Conservation (phyloP, 2,888 invertebrate genomes). For the Bibio marci region DNA sequence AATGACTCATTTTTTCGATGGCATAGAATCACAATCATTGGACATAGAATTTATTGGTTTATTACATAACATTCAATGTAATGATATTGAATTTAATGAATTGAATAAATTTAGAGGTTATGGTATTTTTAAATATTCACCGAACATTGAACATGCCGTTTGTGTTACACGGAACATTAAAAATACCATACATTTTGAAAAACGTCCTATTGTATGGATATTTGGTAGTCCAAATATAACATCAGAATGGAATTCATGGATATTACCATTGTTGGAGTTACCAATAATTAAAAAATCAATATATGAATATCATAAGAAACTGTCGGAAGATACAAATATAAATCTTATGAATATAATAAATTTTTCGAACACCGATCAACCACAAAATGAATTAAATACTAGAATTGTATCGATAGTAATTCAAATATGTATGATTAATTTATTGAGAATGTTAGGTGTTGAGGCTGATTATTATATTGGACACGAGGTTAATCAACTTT, state of each 20-base stretch:
- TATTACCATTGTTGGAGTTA: slow-evolving; percentile 52
- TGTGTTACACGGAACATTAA: slow-evolving; percentile 31
- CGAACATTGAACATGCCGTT: slow-evolving; percentile 13
- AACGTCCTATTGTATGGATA: slow-evolving; percentile 68
- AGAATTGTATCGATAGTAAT: slow-evolving; percentile 30
- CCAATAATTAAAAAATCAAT: slow-evolving; percentile 58
- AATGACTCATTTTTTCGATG: slow-evolving; percentile 43
- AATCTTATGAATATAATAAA: slow-evolving; percentile 35
- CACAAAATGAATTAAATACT: slow-evolving; percentile 61
- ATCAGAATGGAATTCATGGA: slow-evolving; percentile 77
- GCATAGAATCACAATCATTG: slow-evolving; percentile 39
- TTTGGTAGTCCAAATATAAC: slow-evolving; percentile 92
- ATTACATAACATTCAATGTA: slow-evolving; percentile 39
- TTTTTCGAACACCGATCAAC: slow-evolving; percentile 48
- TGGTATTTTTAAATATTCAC: slow-evolving; percentile 30
- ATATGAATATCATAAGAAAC: slow-evolving; percentile 45
- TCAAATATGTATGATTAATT: slow-evolving; percentile 46
- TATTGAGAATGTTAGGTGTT: slow-evolving; percentile 40
- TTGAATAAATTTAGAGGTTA: slow-evolving; percentile 65
- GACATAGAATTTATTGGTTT: slow-evolving; percentile 44
- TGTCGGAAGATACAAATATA: slow-evolving; percentile 54
- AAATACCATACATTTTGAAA: slow-evolving; percentile 36
- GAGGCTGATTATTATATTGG: slow-evolving; percentile 62
- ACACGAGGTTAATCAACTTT: slow-evolving; percentile 88
- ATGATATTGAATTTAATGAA: slow-evolving; percentile 36